A percentile compares a stretch with the other conserved stretches of the same genome.
These are phyloP conservation scores for Pocillopora damicornis DNA, from an alignment of 64 coral and sea anemone species.

Conservation along the genomic window DNA sequence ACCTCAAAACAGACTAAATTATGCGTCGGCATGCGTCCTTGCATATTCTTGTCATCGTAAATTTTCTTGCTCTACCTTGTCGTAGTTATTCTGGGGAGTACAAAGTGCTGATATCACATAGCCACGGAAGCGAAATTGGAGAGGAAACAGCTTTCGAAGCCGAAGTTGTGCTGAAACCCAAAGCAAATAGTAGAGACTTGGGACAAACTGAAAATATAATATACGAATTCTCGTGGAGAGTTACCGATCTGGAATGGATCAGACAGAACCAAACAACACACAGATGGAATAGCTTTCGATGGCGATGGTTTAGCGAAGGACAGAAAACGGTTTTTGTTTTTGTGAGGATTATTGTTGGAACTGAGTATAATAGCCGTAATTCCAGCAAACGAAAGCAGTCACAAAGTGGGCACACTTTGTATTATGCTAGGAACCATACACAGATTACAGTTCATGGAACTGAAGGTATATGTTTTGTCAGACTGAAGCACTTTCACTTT, in stretches of 20 bases:
- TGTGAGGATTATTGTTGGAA: background rate
- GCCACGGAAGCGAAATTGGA: background rate
- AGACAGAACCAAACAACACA: background rate
- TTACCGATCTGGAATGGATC: background rate
- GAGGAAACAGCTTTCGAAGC: constrained; percentile 9
- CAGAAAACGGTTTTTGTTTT: constrained; percentile 5
- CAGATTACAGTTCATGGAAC: background rate
- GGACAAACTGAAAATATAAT: background rate
- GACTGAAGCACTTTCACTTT: no score
- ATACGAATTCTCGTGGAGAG: constrained; percentile 22
- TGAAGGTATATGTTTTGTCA: background rate
- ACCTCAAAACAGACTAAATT: no score
- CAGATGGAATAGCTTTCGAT: background rate
- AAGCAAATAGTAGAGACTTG: background rate
- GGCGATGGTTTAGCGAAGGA: constrained; percentile 1
- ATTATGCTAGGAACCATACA: background rate
- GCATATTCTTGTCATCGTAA: background rate
- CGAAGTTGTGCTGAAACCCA: constrained; percentile 1
- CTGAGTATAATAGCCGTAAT: background rate
- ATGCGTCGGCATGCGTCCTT: background rate
- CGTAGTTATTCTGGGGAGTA: background rate
- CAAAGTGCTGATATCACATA: constrained; percentile 9
- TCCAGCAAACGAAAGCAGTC: background rate
- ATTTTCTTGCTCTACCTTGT: background rate
- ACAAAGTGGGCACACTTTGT: background rate